A percentile compares a stretch with the other conserved stretches of the same genome.
Conservation (phyloP, 2,888 invertebrate species). For the Diabrotica balteata region DNA sequence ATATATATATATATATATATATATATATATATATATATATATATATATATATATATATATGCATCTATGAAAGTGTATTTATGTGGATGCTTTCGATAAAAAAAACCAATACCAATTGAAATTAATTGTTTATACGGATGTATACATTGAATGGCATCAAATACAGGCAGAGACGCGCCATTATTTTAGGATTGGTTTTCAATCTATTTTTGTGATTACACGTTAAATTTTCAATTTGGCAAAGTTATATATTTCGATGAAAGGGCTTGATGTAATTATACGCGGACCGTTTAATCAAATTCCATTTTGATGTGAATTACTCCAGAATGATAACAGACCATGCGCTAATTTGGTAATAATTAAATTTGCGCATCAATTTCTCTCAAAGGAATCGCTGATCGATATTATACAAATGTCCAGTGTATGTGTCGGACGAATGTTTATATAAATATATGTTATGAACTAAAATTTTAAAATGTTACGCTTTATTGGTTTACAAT, state of each 20-base stretch:
- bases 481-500: no score
- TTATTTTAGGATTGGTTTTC: slow-evolving; percentile 22
- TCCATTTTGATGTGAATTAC: slow-evolving; percentile 49
- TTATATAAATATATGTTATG: no score
- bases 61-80: no score
- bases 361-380: slow-evolving; percentile 48
- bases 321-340: slow-evolving; percentile 41
- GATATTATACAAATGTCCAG: slow-evolving; percentile 35
- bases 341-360: slow-evolving; percentile 50
- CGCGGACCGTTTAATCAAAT: slow-evolving; percentile 44
- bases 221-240: slow-evolving; percentile 27
- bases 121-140: no score
- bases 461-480: no score
- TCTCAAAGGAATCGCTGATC: slow-evolving; percentile 41
- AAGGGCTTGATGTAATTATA: slow-evolving; percentile 42
- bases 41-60: no score
- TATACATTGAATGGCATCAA: background rate
- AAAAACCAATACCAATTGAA: no score
- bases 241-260: slow-evolving; percentile 36
- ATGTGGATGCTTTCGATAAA: no score
- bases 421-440: no score
- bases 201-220: slow-evolving; percentile 29
- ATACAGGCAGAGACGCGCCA: slow-evolving; percentile 3
- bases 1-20: no score
- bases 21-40: no score